A percentile compares a stretch with the other conserved stretches of the same genome.
Conservation (phyloP, 2,113 vertebrate genomes). For the Clarias magur region DNA sequence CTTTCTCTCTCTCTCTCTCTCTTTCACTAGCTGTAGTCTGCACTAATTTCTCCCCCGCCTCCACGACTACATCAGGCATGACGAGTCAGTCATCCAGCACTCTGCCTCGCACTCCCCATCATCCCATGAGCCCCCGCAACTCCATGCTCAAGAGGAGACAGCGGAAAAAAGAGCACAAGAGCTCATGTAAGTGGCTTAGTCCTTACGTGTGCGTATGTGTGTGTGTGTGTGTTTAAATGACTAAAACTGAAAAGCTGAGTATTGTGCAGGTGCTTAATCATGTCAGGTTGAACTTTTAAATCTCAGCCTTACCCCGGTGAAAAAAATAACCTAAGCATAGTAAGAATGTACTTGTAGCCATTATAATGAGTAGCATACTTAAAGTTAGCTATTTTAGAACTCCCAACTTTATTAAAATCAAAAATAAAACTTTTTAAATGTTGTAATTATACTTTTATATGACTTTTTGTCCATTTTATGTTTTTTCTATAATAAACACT, state of each 20-base stretch:
- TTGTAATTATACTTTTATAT: too few relatives aligned
- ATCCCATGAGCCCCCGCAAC: slow-evolving; percentile 90
- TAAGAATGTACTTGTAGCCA: too few relatives aligned
- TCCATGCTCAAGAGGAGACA: slow-evolving; percentile 87
- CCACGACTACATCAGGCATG: slow-evolving; percentile 80
- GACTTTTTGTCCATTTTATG: too few relatives aligned
- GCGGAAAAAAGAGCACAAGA: slow-evolving; percentile 91
- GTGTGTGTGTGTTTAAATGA: not conserved
- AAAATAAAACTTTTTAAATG: too few relatives aligned
- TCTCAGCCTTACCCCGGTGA: not conserved
- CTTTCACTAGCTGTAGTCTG: slow-evolving; percentile 82
- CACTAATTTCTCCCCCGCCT: slow-evolving; percentile 87
- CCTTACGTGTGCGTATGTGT: not conserved
- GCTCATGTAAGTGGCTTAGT: slow-evolving; percentile 78
- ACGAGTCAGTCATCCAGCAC: slow-evolving; percentile 87
- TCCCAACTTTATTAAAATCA: too few relatives aligned
- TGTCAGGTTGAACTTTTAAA: not conserved
- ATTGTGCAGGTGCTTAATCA: not conserved
- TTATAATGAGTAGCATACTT: too few relatives aligned
- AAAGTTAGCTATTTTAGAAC: too few relatives aligned
- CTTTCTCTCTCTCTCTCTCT: not conserved
- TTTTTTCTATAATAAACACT: too few relatives aligned
- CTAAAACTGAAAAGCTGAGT: not conserved
- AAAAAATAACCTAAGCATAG: too few relatives aligned
- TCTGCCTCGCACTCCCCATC: slow-evolving; percentile 81